Conservation (phyloP, 2,797 vertebrate species). For the Bufotes viridis region DNA sequence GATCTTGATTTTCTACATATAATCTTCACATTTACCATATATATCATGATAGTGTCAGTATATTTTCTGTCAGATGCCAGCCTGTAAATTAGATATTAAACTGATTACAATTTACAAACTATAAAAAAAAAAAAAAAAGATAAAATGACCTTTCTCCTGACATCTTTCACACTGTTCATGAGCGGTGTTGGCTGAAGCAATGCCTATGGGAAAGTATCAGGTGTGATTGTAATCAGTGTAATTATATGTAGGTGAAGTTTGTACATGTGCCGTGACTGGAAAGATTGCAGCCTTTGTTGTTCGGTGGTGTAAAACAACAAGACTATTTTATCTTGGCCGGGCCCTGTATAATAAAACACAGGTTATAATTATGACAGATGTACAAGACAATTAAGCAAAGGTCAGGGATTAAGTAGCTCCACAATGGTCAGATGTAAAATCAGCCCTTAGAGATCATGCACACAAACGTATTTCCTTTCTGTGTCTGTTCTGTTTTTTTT, state of each 20-base stretch:
- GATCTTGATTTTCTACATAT: neutral
- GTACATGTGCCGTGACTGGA: neutral
- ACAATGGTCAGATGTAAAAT: neutral
- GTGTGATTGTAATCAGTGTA: conserved; percentile 30
- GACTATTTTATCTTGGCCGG: neutral
- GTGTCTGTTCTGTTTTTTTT: too few species aligned
- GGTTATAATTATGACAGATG: neutral
- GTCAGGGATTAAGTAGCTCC: neutral
- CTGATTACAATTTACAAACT: neutral
- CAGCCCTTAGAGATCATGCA: too few species aligned
- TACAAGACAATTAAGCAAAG: too few species aligned
- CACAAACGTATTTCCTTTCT: too few species aligned
- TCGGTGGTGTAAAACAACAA: neutral
- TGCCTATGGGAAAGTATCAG: conserved; percentile 28
- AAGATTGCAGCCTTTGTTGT: neutral
- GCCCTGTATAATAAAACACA: neutral
- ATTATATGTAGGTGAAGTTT: conserved; percentile 6
- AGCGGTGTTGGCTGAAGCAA: neutral
- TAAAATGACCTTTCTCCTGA: too few species aligned
- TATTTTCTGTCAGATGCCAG: neutral
- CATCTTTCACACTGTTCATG: neutral
- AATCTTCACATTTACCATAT: neutral
- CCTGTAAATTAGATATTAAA: neutral
- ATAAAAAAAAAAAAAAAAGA: too few species aligned
- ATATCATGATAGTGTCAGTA: neutral